Evolutionary conservation across 2,797 vertebrate genomes (phyloP).

Genomic region (Chaunax sp.): DNA sequence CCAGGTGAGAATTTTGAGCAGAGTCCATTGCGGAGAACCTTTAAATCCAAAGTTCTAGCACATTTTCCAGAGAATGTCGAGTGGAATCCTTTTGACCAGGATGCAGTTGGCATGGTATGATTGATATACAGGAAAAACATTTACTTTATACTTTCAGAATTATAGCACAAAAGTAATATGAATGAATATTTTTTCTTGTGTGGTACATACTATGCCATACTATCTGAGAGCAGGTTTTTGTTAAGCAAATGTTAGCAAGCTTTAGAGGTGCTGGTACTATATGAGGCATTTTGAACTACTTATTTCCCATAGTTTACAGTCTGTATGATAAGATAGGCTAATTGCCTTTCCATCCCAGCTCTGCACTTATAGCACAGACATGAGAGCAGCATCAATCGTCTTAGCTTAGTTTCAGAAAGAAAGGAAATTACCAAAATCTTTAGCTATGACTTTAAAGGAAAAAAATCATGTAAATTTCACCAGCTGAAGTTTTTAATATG

Average conservation of each 20-base stretch:
- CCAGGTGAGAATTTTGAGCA: slow-evolving; percentile 99
- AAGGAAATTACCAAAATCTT: not conserved
- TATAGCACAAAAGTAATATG: too few relatives aligned
- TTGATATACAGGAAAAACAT: not conserved
- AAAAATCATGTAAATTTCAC: not conserved
- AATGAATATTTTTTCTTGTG: too few relatives aligned
- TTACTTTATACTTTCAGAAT: not conserved
- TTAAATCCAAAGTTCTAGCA: slow-evolving; percentile 98
- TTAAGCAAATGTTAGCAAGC: not conserved
- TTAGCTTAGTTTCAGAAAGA: not conserved
- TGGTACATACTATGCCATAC: too few relatives aligned
- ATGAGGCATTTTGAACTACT: too few relatives aligned
- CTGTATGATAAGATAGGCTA: not conserved
- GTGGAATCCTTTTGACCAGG: slow-evolving; percentile 99
- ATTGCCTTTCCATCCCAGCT: not conserved
- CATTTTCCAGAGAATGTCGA: slow-evolving; percentile 98
- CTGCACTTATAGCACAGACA: not conserved
- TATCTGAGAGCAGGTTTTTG: too few relatives aligned
- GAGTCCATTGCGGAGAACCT: slow-evolving; percentile 96
- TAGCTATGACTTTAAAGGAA: not conserved
- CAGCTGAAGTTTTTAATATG: not conserved
- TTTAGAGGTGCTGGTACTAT: too few relatives aligned
- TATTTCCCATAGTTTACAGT: not conserved
- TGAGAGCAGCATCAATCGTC: not conserved
- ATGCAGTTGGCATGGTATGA: slow-evolving; percentile 98